Conservation (phyloP, 2,797 vertebrate genomes). For the Gobionotothen gibberifrons region DNA sequence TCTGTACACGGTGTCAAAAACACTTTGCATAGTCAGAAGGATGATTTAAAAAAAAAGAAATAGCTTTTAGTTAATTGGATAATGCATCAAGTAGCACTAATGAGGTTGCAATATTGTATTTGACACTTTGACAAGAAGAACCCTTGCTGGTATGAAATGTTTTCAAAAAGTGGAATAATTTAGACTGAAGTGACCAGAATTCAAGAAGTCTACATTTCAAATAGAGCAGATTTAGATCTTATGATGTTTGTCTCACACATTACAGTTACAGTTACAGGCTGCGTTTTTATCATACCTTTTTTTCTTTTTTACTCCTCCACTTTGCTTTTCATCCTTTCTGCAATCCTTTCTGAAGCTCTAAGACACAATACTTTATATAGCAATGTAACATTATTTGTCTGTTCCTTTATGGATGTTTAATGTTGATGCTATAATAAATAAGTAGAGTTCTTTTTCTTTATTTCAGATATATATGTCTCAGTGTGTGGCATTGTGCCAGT, state of each 20-base stretch:
- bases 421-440: no score
- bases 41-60: background rate
- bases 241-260: background rate
- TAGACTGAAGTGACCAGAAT: background rate
- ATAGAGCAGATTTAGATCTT: background rate
- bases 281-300: background rate
- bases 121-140: constrained; percentile 4
- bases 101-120: background rate
- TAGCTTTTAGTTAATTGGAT: constrained; percentile 14
- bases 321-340: background rate
- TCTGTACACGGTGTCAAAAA: constrained; percentile 27
- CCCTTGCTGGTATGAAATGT: constrained; percentile 5
- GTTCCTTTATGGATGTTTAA: no score
- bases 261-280: background rate
- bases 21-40: constrained; percentile 25
- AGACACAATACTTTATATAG: no score
- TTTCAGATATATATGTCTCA: no score
- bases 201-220: background rate
- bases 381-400: no score
- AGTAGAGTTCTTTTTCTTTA: no score
- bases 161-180: background rate
- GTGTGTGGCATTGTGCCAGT: no score
- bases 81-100: background rate
- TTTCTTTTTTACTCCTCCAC: background rate
- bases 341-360: background rate